A percentile compares a stretch with the other conserved stretches of the same genome.
These are phyloP conservation scores for Trachelipus rathkii DNA, from an alignment of 1,140 invertebrate species.

Conservation along the genomic window DNA sequence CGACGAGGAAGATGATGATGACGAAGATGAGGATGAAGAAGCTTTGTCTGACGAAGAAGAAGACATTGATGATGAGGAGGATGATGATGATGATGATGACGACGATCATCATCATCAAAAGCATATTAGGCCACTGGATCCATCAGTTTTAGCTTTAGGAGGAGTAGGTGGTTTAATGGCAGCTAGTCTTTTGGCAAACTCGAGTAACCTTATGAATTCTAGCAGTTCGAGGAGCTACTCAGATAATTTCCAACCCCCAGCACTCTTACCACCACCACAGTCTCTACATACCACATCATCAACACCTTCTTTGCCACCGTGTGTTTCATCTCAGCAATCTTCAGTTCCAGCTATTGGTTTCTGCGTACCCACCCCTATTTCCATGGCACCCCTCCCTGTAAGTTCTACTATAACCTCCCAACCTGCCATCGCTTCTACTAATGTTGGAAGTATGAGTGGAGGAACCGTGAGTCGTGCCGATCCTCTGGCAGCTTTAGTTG, in stretches of 20 bases:
- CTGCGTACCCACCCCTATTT: slow-evolving; percentile 18
- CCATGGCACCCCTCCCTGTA: slow-evolving; percentile 30
- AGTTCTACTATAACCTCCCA: not conserved
- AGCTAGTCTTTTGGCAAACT: not conserved
- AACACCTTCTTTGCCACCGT: slow-evolving; percentile 6
- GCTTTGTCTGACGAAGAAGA: slow-evolving; percentile 26
- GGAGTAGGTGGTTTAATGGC: slow-evolving; percentile 20
- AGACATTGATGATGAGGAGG: slow-evolving; percentile 30
- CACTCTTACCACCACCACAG: slow-evolving; percentile 21
- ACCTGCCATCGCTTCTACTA: slow-evolving; percentile 26
- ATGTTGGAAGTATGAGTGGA: slow-evolving; percentile 35
- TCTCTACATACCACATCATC: slow-evolving; percentile 18
- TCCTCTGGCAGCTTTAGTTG: slow-evolving; percentile 34
- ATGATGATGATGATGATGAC: slow-evolving; percentile 41
- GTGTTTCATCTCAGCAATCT: slow-evolving; percentile 19
- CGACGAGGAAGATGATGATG: slow-evolving; percentile 42
- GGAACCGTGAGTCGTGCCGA: slow-evolving; percentile 40
- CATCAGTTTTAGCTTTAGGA: slow-evolving; percentile 12
- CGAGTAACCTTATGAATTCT: no score
- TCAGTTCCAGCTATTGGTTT: slow-evolving; percentile 22
- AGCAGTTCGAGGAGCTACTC: not conserved
- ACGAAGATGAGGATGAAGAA: slow-evolving; percentile 40
- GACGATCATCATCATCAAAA: slow-evolving; percentile 19
- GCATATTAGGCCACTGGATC: slow-evolving; percentile 30
- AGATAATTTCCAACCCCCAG: slow-evolving; percentile 24